Conservation (phyloP, 2,888 invertebrate genomes). For the Chrysopilus asiliformis region DNA sequence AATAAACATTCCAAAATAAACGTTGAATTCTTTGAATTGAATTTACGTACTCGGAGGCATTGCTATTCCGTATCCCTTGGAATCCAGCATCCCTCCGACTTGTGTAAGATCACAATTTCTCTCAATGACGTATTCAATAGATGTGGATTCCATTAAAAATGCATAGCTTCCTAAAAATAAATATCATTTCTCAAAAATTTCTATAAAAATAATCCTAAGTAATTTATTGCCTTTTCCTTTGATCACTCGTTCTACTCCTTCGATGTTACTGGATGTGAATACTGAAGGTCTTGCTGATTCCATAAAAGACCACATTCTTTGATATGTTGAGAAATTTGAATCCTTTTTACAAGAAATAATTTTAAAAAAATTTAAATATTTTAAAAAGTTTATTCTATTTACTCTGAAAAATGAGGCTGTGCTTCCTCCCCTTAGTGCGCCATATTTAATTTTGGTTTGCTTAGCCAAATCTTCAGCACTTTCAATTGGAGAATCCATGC, state of each 20-base stretch:
- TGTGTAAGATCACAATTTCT: conserved; percentile 81
- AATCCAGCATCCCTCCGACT: conserved; percentile 84
- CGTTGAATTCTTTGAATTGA: not conserved
- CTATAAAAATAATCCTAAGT: not conserved
- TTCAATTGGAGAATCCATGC: conserved; percentile 91
- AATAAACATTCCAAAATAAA: no score
- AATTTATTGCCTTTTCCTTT: conserved; percentile 52
- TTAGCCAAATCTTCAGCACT: conserved; percentile 91
- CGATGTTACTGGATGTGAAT: conserved; percentile 71
- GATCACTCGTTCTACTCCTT: conserved; percentile 81
- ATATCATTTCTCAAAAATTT: not conserved
- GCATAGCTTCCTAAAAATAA: conserved; percentile 55
- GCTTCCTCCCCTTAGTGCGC: conserved; percentile 82
- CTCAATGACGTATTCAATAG: conserved; percentile 88
- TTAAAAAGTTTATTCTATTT: conserved; percentile 8
- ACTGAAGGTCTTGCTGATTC: conserved; percentile 75
- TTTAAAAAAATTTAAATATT: conserved; percentile 1
- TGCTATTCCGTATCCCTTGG: conserved; percentile 92
- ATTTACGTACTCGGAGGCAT: conserved; percentile 69
- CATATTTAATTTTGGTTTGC: conserved; percentile 95
- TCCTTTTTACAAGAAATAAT: conserved; percentile 43
- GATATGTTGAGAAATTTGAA: conserved; percentile 86
- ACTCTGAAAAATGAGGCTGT: conserved; percentile 93
- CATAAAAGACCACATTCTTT: conserved; percentile 95
- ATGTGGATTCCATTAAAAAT: conserved; percentile 94